phyloP scores from a whole-genome alignment of 2,888 invertebrate genomes.

The Alloscopus bannaensis region DNA sequence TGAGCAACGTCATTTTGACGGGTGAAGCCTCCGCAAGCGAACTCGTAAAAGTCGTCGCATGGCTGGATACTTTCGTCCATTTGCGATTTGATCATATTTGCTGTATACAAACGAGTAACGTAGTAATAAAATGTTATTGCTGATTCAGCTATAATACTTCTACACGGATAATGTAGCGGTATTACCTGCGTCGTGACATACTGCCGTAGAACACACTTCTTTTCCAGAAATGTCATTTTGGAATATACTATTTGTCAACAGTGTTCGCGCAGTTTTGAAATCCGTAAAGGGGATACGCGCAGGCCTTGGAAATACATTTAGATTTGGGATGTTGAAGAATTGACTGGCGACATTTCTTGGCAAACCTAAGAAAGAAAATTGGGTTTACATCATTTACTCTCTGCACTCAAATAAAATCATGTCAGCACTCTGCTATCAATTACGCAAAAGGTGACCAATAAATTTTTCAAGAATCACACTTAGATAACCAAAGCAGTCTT shows the following conservation, averaged over 20 bases:
- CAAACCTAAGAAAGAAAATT: not conserved
- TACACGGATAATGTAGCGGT: not conserved
- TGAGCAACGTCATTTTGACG: constrained; percentile 85
- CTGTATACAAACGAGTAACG: constrained; percentile 53
- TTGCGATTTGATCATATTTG: constrained; percentile 73
- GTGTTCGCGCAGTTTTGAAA: not conserved
- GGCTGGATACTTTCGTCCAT: constrained; percentile 79
- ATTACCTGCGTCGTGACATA: constrained; percentile 8
- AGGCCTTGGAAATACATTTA: not conserved
- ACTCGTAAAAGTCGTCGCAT: constrained; percentile 88
- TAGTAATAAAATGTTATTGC: not conserved
- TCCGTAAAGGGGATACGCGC: not conserved
- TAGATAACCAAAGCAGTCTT: too few species aligned
- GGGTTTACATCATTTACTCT: not conserved
- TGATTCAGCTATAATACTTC: not conserved
- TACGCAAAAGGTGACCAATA: too few species aligned
- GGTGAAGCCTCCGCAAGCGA: constrained; percentile 86
- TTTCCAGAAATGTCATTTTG: not conserved
- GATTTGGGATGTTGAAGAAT: constrained; percentile 3
- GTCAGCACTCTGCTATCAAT: too few species aligned
- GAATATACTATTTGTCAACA: not conserved
- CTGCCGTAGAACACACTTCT: constrained; percentile 8
- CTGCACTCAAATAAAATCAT: too few species aligned
- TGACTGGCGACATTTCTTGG: not conserved
- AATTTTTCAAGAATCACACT: too few species aligned